Base-by-base conservation (phyloP, 1,140 invertebrate genomes). In the Lasaia peninsularis region DNA sequence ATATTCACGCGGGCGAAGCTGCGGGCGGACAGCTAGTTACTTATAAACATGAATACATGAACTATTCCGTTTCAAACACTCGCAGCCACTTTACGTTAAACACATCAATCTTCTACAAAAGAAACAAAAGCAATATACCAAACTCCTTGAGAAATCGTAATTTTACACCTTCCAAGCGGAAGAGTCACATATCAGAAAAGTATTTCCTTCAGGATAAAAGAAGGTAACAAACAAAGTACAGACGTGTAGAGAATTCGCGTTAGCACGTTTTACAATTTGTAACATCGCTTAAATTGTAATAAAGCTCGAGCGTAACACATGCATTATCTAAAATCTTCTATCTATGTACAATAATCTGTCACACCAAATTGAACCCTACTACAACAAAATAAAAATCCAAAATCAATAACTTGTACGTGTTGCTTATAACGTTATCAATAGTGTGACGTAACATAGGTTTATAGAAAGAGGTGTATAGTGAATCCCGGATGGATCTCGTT, bases 221-320 rank as follows among this genome's bases (percentile, higher is more conserved):
- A 76, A 73, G 58, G 71, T 67, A 70, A 62, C 69, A 69, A 82
- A 79, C 74, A 75, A 67, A 80, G 69, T 73, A 74, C 65, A 65
- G 56, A 81, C 79, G 79, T 81, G 79, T 67, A 65, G 65, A 68
- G 81, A 81, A 85, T 85, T 77, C 73, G 59, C 74, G 72, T 81
- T 73, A 62, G 78, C 73, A 67, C 75, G 78, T 80, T 81, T 82
- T 80, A 85, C 81, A 85, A 85, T 85, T 85, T 85, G 79, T 85
- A 80, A 80, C 78, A 85, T 77, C 71, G 72, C 78, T 82, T 82
- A 85, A 82, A 85, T 85, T 82, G 79, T 82, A 85, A 85, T 85
- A 81, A 82, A 82, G 75, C 73, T 80, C 70, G 67, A 65, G 63
- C 77, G 75, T 75, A 80, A 81, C 76, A 74, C 70, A 76, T 78